Conservation (phyloP, 2,888 invertebrate species). For the Timema podura region DNA sequence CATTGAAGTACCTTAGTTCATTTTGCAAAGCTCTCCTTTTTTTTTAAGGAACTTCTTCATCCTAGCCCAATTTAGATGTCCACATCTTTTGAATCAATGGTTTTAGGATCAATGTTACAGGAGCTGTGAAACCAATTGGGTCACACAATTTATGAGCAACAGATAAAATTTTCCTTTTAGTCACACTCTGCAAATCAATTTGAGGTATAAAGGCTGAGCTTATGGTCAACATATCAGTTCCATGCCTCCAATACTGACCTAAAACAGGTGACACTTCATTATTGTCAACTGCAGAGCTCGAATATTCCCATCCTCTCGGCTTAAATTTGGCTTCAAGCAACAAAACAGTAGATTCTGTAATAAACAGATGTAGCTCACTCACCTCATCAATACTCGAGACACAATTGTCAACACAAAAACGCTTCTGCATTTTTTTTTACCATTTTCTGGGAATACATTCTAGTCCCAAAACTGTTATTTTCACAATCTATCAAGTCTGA, state of each 20-base stretch:
- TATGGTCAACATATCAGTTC: no score
- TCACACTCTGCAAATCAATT: no score
- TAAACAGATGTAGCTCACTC: neutral
- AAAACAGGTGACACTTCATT: neutral
- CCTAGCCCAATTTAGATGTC: neutral
- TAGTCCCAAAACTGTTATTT: neutral
- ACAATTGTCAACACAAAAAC: neutral
- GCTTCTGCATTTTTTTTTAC: neutral
- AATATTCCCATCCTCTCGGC: slow-evolving; percentile 2
- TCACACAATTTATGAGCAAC: no score
- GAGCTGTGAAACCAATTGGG: no score
- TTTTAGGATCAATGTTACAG: neutral
- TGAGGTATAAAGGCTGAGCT: no score
- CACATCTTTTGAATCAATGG: neutral
- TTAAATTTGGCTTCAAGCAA: neutral
- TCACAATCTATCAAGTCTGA: neutral
- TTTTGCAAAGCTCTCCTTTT: neutral
- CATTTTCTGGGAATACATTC: neutral
- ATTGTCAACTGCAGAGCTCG: neutral
- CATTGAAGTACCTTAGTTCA: neutral
- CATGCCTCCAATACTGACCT: neutral
- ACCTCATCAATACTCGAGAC: neutral
- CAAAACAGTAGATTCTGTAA: neutral
- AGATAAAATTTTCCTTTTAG: no score
- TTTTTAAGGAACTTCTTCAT: neutral